phyloP scores from a whole-genome alignment of 2,888 invertebrate genomes.

The Lasioglossum oenotherae region DNA sequence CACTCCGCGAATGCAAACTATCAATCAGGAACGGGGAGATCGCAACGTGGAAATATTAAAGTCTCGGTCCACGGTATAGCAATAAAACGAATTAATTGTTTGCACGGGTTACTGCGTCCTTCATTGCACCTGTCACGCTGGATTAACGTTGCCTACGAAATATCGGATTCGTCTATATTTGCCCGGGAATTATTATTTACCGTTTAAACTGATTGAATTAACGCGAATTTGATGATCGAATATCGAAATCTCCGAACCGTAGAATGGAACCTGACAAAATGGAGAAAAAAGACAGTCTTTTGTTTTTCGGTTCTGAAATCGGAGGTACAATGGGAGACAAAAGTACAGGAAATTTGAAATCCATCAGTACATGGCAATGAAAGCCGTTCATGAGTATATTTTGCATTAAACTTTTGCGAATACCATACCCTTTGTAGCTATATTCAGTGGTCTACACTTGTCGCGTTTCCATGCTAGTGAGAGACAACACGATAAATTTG shows the following conservation, averaged over 20 bases:
- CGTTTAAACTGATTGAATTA: background rate
- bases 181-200: background rate
- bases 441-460: too few species aligned
- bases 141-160: background rate
- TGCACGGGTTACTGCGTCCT: background rate
- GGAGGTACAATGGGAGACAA: too few species aligned
- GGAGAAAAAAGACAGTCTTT: background rate
- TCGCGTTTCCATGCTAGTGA: too few species aligned
- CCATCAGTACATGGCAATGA: too few species aligned
- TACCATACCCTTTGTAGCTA: too few species aligned
- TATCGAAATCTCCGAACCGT: background rate
- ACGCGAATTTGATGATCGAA: background rate
- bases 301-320: background rate
- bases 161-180: background rate
- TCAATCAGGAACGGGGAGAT: background rate
- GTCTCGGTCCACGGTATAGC: background rate
- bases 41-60: background rate
- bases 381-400: too few species aligned
- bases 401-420: too few species aligned
- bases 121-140: background rate
- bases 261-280: background rate
- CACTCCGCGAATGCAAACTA: background rate
- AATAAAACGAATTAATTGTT: constrained; percentile 21
- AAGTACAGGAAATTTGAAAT: too few species aligned
- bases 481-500: too few species aligned